Base-by-base conservation (phyloP, 2,888 invertebrate species). In the Leptopilina syphax region DNA sequence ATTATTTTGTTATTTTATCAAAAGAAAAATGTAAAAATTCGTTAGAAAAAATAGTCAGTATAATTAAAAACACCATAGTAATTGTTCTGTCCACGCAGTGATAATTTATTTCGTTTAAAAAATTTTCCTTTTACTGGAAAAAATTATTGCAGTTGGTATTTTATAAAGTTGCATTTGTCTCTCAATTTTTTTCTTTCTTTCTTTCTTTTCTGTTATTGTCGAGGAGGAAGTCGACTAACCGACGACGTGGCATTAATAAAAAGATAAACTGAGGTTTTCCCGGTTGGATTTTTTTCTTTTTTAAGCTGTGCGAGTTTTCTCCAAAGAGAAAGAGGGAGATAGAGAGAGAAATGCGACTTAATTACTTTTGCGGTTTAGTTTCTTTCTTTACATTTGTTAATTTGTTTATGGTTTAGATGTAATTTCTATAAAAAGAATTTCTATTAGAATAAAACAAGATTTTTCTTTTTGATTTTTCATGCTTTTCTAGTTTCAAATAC, bases 251-350 rank as follows among this genome's bases (percentile, higher is more conserved):
- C 18, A 60, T 60, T 60, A 60, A 13, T 60, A 60, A 60, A 60
- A 60, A 60, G 60, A 60, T 60, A 60, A 60, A 60, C 60, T 60
- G 60, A 60, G 13, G n/a, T n/a, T 60, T 60, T 60, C 34, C 34
- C 34, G 34, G 34, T 34, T 34, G 34, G 34, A 34, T 34, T 60
- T 60, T 60, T 60, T 60, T n/a, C 18, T 18, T 60, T 60, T n/a
- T n/a, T n/a, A 60, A 60, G 7, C 18, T 44, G 8, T 44, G 44
- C 7, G 44, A 44, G n/a, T 60, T 60, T 60, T 60, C 60, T 60
- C 60, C n/a, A 60, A 60, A 60, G 60, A 44, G 60, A n/a, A n/a
- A n/a, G 13, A 60, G n/a, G n/a, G n/a, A 60, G 60, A 44, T 1
- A n/a, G 18, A 44, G 60, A n/a, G 18, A n/a, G 13, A 60, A 60